Evolutionary conservation across 2,888 invertebrate species (phyloP).

Genomic region (Acleris emargana): DNA sequence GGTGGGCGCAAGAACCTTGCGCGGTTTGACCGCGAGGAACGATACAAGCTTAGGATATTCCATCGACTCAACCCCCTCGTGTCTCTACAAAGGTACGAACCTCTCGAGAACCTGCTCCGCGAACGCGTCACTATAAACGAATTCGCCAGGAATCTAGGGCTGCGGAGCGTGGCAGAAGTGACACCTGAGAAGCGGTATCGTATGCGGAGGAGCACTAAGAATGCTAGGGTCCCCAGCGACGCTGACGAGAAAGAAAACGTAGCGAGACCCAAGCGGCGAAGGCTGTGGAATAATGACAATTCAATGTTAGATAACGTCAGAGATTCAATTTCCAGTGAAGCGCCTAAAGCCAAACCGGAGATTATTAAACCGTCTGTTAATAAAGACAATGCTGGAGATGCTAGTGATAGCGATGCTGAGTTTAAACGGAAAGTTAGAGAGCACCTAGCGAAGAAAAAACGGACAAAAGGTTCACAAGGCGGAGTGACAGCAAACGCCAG

Average conservation of each 20-base stretch:
- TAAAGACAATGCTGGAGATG: conserved; percentile 6
- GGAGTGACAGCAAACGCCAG: not conserved
- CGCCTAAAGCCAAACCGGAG: not conserved
- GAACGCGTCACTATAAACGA: conserved; percentile 12
- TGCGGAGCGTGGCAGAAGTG: conserved; percentile 38
- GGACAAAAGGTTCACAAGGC: not conserved
- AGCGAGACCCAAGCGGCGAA: conserved; percentile 13
- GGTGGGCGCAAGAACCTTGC: not conserved
- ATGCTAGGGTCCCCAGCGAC: conserved; percentile 9
- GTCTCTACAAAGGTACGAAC: conserved; percentile 45
- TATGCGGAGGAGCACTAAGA: conserved; percentile 19
- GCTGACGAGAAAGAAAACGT: conserved; percentile 15
- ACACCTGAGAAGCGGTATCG: conserved; percentile 30
- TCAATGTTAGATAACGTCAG: conserved; percentile 7
- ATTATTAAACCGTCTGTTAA: conserved; percentile 3
- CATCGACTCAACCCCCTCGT: conserved; percentile 63
- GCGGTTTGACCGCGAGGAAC: conserved; percentile 51
- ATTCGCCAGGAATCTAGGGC: conserved; percentile 17
- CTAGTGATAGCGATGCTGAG: conserved; percentile 19
- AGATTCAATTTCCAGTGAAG: conserved; percentile 13
- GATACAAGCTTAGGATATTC: conserved; percentile 50
- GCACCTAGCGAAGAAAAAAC: not conserved
- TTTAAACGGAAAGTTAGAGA: conserved; percentile 12
- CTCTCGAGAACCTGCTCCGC: conserved; percentile 39
- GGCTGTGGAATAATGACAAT: conserved; percentile 25